Conservation (phyloP, 1,140 invertebrate species). For the Orius insidiosus region DNA sequence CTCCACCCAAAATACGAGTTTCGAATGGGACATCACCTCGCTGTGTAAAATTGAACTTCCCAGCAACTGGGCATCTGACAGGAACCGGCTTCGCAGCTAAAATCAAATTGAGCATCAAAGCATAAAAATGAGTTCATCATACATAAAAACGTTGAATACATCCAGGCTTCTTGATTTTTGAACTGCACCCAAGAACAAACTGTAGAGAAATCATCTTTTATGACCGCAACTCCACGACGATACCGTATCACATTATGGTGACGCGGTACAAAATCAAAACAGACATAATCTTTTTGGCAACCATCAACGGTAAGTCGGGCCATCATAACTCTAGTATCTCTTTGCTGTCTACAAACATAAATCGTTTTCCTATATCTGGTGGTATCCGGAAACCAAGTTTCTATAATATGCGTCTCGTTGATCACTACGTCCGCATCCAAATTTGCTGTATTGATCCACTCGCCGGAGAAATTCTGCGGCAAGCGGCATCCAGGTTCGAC, state of each 20-base stretch:
- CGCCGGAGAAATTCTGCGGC: conserved; percentile 82
- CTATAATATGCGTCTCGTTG: conserved; percentile 91
- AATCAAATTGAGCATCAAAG: too few species aligned
- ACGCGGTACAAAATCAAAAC: conserved; percentile 87
- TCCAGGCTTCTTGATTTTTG: conserved; percentile 66
- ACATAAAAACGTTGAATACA: conserved; percentile 70
- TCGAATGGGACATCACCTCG: conserved; percentile 71
- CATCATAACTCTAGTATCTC: conserved; percentile 76
- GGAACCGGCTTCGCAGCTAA: conserved; percentile 77
- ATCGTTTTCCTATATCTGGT: conserved; percentile 73
- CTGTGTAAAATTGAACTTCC: conserved; percentile 88
- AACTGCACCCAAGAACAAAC: conserved; percentile 91
- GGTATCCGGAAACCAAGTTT: conserved; percentile 83
- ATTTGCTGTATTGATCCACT: conserved; percentile 94
- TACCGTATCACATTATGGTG: conserved; percentile 93
- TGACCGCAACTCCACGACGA: conserved; percentile 74
- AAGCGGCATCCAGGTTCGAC: conserved; percentile 79
- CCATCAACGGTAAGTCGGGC: conserved; percentile 88
- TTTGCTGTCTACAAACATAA: conserved; percentile 83
- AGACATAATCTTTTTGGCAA: conserved; percentile 95
- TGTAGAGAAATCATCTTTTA: conserved; percentile 74
- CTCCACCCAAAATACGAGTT: conserved; percentile 84
- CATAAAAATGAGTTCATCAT: too few species aligned
- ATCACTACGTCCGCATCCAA: conserved; percentile 86
- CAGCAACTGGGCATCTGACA: conserved; percentile 85